phyloP scores from a whole-genome alignment of 2,888 invertebrate genomes.

The Nysson spinosus region DNA sequence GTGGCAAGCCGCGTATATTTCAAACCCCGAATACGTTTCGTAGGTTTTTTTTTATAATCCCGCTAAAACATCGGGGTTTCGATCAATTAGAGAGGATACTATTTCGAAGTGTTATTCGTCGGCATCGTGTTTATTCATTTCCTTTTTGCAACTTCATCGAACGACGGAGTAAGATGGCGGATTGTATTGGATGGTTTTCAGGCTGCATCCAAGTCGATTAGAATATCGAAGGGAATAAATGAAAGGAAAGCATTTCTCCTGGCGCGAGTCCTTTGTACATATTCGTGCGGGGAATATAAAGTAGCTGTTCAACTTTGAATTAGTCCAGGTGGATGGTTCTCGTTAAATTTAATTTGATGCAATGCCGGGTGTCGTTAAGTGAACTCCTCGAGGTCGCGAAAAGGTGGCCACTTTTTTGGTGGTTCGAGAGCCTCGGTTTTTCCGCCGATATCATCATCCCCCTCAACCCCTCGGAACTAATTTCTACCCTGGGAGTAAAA shows the following conservation, averaged over 20 bases:
- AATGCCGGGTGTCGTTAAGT: neutral
- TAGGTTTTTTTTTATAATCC: too few relatives aligned
- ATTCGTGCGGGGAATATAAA: conserved; percentile 15
- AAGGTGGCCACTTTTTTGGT: neutral
- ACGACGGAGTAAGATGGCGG: neutral
- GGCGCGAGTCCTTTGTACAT: neutral
- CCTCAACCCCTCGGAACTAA: too few relatives aligned
- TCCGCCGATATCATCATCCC: too few relatives aligned
- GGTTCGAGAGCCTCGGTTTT: too few relatives aligned
- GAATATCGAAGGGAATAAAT: neutral
- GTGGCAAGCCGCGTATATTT: too few relatives aligned
- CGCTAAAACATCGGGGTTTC: too few relatives aligned
- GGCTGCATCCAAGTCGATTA: conserved; percentile 10
- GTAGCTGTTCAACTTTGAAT: conserved; percentile 5
- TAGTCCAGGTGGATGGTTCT: conserved; percentile 1
- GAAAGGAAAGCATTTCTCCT: conserved; percentile 8
- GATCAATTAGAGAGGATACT: too few relatives aligned
- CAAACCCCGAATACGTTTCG: too few relatives aligned
- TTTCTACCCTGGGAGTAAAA: too few relatives aligned
- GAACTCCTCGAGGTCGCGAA: neutral
- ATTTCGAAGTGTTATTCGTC: too few relatives aligned
- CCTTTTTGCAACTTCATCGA: too few relatives aligned
- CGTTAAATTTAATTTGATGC: conserved; percentile 13
- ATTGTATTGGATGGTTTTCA: neutral
- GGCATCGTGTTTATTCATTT: too few relatives aligned